phyloP scores from a whole-genome alignment of 2,888 invertebrate genomes.

The Phengaris alcon region DNA sequence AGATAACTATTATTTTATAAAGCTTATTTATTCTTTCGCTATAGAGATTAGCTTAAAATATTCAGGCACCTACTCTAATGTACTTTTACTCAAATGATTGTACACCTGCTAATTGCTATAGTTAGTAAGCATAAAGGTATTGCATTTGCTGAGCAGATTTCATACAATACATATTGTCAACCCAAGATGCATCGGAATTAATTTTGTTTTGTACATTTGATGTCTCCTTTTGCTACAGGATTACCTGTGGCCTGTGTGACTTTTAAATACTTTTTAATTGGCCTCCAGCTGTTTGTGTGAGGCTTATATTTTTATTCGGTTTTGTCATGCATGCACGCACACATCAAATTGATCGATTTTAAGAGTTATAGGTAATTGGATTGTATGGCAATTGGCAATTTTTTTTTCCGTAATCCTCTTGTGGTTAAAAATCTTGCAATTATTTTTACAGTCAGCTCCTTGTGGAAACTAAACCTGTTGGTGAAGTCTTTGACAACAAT shows the following conservation, averaged over 20 bases:
- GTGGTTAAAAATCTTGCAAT: neutral
- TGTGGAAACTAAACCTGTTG: neutral
- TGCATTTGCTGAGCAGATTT: conserved; percentile 31
- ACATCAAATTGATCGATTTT: conserved; percentile 32
- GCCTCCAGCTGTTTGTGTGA: conserved; percentile 44
- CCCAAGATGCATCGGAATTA: neutral
- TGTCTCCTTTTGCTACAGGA: conserved; percentile 32
- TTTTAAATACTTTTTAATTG: conserved; percentile 69
- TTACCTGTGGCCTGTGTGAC: conserved; percentile 53
- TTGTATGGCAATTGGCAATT: neutral
- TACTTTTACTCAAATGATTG: too few species aligned
- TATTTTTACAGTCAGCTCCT: neutral
- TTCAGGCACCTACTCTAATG: too few species aligned
- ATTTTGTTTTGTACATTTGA: neutral
- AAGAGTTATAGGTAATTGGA: conserved; percentile 25
- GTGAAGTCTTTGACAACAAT: too few species aligned
- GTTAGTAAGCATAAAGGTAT: conserved; percentile 22
- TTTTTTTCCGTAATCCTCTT: neutral
- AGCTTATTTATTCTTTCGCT: too few species aligned
- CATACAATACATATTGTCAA: conserved; percentile 25
- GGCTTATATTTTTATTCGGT: conserved; percentile 33
- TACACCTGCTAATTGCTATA: too few species aligned
- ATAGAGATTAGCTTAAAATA: too few species aligned
- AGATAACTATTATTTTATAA: too few species aligned
- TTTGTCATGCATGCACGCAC: conserved; percentile 30